Evolutionary conservation across 2,888 invertebrate genomes (phyloP), one percentile per base, ranked within the genome.

Genomic region (Eupithecia exiguata): DNA sequence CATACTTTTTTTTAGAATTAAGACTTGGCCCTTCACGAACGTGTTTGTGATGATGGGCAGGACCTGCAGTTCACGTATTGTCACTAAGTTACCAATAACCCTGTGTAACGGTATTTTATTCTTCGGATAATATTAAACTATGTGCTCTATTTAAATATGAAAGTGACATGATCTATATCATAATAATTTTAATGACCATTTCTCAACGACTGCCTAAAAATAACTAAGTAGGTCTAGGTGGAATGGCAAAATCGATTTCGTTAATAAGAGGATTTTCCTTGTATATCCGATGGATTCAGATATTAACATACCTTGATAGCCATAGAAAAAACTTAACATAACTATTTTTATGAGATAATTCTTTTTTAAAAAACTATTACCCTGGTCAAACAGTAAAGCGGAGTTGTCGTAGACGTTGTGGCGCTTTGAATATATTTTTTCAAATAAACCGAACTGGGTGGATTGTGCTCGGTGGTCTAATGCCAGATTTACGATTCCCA

Each of bases 401-500:
- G 10, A 21, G 4, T 21, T 21, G 1, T 21, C 10, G 4, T 21
- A 10, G 58, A 58, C 12, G 5, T 25, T 25, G 58, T 25, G 12
- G 58, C 25, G 1, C 12, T 25, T 21, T n/a, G 3, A 58, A 58
- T 6, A 14, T 30, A 1, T 61, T 30, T 30, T 6, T 61, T 30
- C 16, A 3, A 62, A 14, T 66, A 25, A 6, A 43, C 21, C 40
- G 66, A 21, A 16, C 40, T 4, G 40, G 14, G 14, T 16, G 65
- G 10, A 38, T n/a, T n/a, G 40, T n/a, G 10, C 12, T 66, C 66
- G 40, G 66, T 16, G 40, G 66, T 40, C 40, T 40, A 66, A 7
- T 66, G 72, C 78, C 76, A 70, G 86, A 92, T 92, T 92, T 92
- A 93, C 91, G 89, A 83, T 81, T 81, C 80, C 82, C 81, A 85